Base-by-base conservation (phyloP, 2,888 invertebrate species). In the Yponomeuta plumbellus region DNA sequence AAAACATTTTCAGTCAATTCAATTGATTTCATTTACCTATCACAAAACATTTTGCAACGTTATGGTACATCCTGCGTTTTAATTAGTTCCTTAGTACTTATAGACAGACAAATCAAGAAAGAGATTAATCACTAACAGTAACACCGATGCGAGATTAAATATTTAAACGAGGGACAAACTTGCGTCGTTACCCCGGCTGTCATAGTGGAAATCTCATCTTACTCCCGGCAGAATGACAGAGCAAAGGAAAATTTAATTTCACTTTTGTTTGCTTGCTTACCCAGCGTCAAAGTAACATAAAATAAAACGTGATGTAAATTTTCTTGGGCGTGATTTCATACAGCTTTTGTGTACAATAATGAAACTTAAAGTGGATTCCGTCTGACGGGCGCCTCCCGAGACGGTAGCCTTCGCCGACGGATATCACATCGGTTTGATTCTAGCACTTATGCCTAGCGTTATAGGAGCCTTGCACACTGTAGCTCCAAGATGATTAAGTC, bases 221-320 rank as follows among this genome's bases (percentile, higher is more conserved):
- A 11, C 21, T 59, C 22, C 22, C 21, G 23, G 52, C 40, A 20
- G 21, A 64, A 23, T 23, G 40, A 52, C 52, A 64, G 17, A 21
- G 70, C 71, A 69, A 69, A 70, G 71, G 71, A 74, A 74, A 79
- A 79, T 80, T 79, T 76, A 77, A 80, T 80, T 79, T 79, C 71
- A 71, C 59, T 59, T 59, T 59, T 58, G 58, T 21, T 22, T 59
- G 23, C 59, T 74, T 76, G 74, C 74, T 74, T 74, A 71, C 72
- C 68, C 68, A 64, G 64, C 70, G 69, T 73, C 73, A 75, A 74
- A 75, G 72, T 57, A 58, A 63, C 56, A 64, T 65, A 39, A 73
- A 75, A 75, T 70, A 71, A 70, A 72, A 72, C 72, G 72, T 72
- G 71, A 74, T 59, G 22, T 59, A 59, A 59, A 59, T 22, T 64